Percentiles rank a stretch among this genome's conserved stretches.
These are phyloP conservation scores for Conger conger DNA, from an alignment of 2,113 vertebrate genomes.

Conservation along the genomic window DNA sequence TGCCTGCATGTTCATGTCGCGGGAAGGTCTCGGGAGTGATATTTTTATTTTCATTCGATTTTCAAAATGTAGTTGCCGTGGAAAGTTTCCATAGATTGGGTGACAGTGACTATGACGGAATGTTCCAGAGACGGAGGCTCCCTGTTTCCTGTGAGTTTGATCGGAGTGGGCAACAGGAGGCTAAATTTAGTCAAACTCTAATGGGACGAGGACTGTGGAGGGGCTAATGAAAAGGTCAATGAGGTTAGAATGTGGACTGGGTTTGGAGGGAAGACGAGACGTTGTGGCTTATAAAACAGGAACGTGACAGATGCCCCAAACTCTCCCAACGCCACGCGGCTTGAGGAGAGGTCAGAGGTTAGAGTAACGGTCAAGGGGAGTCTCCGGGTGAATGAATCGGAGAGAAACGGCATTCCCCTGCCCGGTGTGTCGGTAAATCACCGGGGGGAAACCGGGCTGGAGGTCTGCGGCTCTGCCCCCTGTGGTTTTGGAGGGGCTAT, in stretches of 20 bases:
- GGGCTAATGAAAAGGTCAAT: neutral
- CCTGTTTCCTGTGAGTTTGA: constrained; percentile 28
- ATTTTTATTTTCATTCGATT: no score
- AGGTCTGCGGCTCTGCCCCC: constrained; percentile 2
- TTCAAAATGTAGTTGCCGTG: no score
- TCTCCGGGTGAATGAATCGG: constrained; percentile 54
- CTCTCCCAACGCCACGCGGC: constrained; percentile 63
- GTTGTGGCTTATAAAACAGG: constrained; percentile 73
- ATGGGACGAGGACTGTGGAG: neutral
- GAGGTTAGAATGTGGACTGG: constrained; percentile 47
- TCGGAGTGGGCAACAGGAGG: neutral
- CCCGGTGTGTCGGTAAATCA: constrained; percentile 66
- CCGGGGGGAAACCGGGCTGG: no score
- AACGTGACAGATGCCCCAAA: constrained; percentile 67
- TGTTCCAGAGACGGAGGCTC: constrained; percentile 45
- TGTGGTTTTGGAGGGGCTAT: neutral
- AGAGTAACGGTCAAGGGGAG: constrained; percentile 52
- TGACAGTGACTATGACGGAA: constrained; percentile 39
- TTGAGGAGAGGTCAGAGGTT: constrained; percentile 47
- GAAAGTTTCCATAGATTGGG: no score
- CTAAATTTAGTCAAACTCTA: neutral
- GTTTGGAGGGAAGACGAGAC: constrained; percentile 54
- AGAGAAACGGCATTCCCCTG: constrained; percentile 54
- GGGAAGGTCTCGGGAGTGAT: no score
- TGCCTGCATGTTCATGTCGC: no score